Evolutionary conservation across 92 coral and sea anemone genomes (phyloP).

Genomic region (Porites rus): DNA sequence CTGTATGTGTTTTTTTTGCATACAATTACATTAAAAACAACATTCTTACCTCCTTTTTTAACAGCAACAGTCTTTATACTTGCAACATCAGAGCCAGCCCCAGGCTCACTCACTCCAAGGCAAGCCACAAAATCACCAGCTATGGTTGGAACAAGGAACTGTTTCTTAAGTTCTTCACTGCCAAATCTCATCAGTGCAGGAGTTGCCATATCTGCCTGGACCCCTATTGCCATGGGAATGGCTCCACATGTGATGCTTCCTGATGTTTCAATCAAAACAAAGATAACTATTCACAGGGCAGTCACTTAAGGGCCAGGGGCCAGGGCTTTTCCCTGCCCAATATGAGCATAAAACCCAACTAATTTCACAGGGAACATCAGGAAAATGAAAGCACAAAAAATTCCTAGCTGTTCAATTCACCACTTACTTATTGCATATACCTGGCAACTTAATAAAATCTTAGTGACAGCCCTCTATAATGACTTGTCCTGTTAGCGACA

Average conservation of each 20-base stretch:
- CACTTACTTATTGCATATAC: no score
- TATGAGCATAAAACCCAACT: no score
- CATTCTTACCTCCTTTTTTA: slow-evolving; percentile 87
- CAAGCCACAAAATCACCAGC: slow-evolving; percentile 98
- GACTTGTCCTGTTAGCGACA: no score
- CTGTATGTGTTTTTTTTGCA: not conserved
- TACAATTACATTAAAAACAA: no score
- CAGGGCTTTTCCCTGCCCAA: no score
- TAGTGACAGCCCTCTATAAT: no score
- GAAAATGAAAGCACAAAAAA: no score
- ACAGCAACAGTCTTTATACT: slow-evolving; percentile 94
- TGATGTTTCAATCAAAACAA: slow-evolving; percentile 17
- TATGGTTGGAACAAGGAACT: slow-evolving; percentile 92
- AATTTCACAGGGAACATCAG: no score
- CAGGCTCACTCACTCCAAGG: slow-evolving; percentile 97
- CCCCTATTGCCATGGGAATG: slow-evolving; percentile 98
- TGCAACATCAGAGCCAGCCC: slow-evolving; percentile 99
- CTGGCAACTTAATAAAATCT: no score
- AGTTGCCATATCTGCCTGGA: slow-evolving; percentile 93
- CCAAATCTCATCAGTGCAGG: slow-evolving; percentile 97
- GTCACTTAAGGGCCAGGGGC: no score
- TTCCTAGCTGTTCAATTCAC: no score
- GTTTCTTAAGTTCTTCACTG: slow-evolving; percentile 88
- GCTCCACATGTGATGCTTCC: slow-evolving; percentile 94
- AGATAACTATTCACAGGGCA: no score